Evolutionary conservation across 1,140 invertebrate species (phyloP).

Genomic region (Trypoxylus dichotomus): DNA sequence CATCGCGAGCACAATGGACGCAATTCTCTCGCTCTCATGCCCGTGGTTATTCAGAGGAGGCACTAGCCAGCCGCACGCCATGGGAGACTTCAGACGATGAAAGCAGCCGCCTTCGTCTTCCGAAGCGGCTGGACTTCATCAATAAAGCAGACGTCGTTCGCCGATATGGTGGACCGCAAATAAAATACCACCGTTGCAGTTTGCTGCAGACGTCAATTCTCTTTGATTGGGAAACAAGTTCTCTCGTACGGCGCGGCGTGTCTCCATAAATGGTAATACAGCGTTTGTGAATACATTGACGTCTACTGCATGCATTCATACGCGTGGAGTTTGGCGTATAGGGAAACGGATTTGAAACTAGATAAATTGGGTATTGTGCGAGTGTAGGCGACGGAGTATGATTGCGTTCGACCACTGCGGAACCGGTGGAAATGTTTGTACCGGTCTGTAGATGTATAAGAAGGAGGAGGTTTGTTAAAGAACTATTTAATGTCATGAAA

Average conservation of each 20-base stretch:
- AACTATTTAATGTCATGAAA: no score
- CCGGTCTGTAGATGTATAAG: not conserved
- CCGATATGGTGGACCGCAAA: conserved; percentile 9
- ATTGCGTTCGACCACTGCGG: not conserved
- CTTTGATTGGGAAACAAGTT: conserved; percentile 18
- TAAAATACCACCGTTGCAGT: not conserved
- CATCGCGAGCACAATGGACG: conserved; percentile 5
- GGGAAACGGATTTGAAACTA: not conserved
- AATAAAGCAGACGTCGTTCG: conserved; percentile 15
- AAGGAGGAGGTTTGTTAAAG: no score
- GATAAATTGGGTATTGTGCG: not conserved
- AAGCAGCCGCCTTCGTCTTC: not conserved
- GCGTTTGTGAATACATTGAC: not conserved
- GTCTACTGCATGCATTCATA: conserved; percentile 1
- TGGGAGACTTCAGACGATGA: not conserved
- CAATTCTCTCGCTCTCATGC: not conserved
- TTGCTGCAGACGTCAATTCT: conserved; percentile 10
- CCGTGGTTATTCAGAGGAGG: not conserved
- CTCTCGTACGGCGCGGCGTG: not conserved
- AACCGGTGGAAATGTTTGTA: not conserved
- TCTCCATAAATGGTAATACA: not conserved
- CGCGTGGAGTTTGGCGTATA: not conserved
- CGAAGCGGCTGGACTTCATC: conserved; percentile 1
- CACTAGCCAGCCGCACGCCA: not conserved
- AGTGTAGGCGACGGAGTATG: not conserved